A percentile compares a stretch with the other conserved stretches of the same genome.
phyloP scores from a whole-genome alignment of 2,888 invertebrate genomes.

The Pristionchus exspectatus region DNA sequence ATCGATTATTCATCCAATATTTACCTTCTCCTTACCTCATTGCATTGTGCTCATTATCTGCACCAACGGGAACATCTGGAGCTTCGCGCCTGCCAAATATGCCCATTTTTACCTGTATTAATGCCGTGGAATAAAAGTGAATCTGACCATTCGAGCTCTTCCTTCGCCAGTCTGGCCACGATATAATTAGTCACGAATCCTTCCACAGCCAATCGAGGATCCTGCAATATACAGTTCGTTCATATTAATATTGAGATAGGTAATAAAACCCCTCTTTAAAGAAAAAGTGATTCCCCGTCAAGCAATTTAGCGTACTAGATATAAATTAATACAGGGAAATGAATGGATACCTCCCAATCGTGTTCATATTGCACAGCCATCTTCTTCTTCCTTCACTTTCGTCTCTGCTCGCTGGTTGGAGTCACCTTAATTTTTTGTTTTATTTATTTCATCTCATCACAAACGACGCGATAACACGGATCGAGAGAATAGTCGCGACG shows the following conservation, averaged over 20 bases:
- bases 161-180: slow-evolving; percentile 39
- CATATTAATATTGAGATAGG: neutral
- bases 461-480: slow-evolving; percentile 39
- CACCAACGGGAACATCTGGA: slow-evolving; percentile 40
- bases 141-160: slow-evolving; percentile 41
- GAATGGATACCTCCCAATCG: slow-evolving; percentile 57
- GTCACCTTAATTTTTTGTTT: slow-evolving; percentile 52
- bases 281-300: too few species aligned
- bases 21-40: slow-evolving; percentile 38
- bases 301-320: neutral
- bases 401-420: slow-evolving; percentile 15
- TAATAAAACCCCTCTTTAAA: too few species aligned
- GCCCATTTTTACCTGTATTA: neutral
- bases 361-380: slow-evolving; percentile 39
- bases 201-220: slow-evolving; percentile 63
- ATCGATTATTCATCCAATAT: too few species aligned
- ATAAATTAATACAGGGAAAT: neutral
- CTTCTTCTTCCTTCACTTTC: slow-evolving; percentile 43
- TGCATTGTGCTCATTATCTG: slow-evolving; percentile 33
- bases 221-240: slow-evolving; percentile 58
- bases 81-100: slow-evolving; percentile 18
- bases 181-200: slow-evolving; percentile 62
- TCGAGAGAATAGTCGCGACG: slow-evolving; percentile 3
- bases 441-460: slow-evolving; percentile 49
- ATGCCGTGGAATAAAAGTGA: neutral